Conservation (phyloP, 2,888 invertebrate species). For the Dryadula phaetusa region DNA sequence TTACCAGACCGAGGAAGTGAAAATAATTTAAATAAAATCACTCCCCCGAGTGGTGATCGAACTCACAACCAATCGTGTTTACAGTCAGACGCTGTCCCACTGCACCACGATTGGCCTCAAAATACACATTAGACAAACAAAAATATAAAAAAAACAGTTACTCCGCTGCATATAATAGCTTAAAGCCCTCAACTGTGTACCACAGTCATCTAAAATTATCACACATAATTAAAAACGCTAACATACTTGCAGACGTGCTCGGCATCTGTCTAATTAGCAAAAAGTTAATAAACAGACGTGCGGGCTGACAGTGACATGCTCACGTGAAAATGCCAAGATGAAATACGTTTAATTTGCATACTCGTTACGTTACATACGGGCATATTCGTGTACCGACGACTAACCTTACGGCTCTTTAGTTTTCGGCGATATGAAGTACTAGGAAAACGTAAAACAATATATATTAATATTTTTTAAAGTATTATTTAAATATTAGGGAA, state of each 20-base stretch:
- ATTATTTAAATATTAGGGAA: too few species aligned
- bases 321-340: slow-evolving; percentile 82
- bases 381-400: slow-evolving; percentile 32
- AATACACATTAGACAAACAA: neutral
- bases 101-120: too few species aligned
- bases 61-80: too few species aligned
- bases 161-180: slow-evolving; percentile 16
- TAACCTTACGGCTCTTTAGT: slow-evolving; percentile 20
- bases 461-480: too few species aligned
- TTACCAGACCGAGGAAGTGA: too few species aligned
- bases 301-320: slow-evolving; percentile 80
- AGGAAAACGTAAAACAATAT: neutral
- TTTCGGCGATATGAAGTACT: slow-evolving; percentile 9
- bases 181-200: slow-evolving; percentile 31
- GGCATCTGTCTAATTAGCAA: slow-evolving; percentile 81
- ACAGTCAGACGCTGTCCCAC: too few species aligned
- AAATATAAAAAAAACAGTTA: neutral
- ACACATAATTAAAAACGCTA: slow-evolving; percentile 82
- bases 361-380: slow-evolving; percentile 58
- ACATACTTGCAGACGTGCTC: slow-evolving; percentile 77
- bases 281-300: slow-evolving; percentile 83
- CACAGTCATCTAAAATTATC: slow-evolving; percentile 57
- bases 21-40: too few species aligned
- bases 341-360: slow-evolving; percentile 82
- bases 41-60: too few species aligned